Evolutionary conservation across 2,113 vertebrate genomes (phyloP).

Genomic region (Nyctereutes procyonoides): DNA sequence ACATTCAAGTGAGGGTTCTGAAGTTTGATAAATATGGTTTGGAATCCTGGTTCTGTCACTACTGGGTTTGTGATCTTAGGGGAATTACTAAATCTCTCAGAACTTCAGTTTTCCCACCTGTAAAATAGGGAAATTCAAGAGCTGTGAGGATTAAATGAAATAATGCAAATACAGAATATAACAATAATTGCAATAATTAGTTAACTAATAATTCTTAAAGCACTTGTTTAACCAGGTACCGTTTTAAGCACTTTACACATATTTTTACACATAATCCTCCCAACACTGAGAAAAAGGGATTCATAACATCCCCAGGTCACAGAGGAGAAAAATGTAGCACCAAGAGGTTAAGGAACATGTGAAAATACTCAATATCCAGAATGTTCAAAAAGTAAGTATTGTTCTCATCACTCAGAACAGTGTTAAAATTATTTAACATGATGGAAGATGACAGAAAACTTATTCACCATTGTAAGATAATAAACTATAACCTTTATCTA

Average conservation of each 20-base stretch:
- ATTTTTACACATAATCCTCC: slow-evolving; percentile 9
- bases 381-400: background rate
- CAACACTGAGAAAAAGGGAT: background rate
- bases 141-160: slow-evolving; percentile 56
- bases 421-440: slow-evolving; percentile 49
- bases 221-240: background rate
- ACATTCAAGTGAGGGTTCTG: background rate
- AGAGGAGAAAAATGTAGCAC: background rate
- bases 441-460: background rate
- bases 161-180: background rate
- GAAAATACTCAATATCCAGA: background rate
- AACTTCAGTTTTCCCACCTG: slow-evolving; percentile 29
- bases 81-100: slow-evolving; percentile 21
- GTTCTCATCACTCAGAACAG: background rate
- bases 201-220: background rate
- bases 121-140: slow-evolving; percentile 20
- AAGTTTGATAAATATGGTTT: background rate
- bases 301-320: background rate
- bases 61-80: background rate
- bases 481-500: slow-evolving; percentile 9
- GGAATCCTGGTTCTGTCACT: background rate
- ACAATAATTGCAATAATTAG: slow-evolving; percentile 34
- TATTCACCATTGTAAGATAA: background rate
- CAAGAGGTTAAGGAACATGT: background rate
- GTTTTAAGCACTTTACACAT: background rate